Base-by-base conservation (phyloP, 2,797 vertebrate species). In the Schizopygopsis malacanthus region DNA sequence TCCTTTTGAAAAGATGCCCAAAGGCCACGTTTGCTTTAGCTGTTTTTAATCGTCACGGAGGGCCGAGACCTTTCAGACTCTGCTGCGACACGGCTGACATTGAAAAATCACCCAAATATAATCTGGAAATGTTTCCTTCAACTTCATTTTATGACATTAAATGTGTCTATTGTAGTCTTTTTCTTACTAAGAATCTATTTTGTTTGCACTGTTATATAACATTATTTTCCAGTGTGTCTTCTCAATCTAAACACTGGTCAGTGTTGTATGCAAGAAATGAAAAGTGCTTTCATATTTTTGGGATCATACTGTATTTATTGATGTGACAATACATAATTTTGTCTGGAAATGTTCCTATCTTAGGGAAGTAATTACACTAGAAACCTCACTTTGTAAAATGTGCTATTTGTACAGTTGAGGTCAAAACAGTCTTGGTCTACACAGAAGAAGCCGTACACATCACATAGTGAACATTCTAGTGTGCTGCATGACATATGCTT, bases 281-380 rank as follows among this genome's bases (percentile, higher is more conserved):
- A 59, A 13, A 50, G 22, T 50, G 20, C 28, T 39, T 83, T 76
- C 28, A 12, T n/a, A 76, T 52, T 84, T 47, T 77, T 69, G 61
- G 72, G 82, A 52, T 84, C 61, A 84, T 84, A 77, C 61, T 43
- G 61, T 70, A 54, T 77, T 83, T 83, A 83, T 83, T 83, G 43
- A 76, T 28, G 61, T 28, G n/a, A 78, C 73, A 54, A 52, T 76
- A 28, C 54, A 52, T 41, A 10, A 50, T 28, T 9, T 54, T 28
- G 61, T 69, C 73, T 54, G 59, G 10, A 84, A 78, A 41, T 50
- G 28, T 50, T 76, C 22, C 43, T 65, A 41, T 52, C 37, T 37
- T n/a, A 52, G 22, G 45, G n/a, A 28, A 18, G 37, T 39, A 67
- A 77, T 77, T 73, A 84, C 25, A 45, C 25, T 79, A 33, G 50